Evolutionary conservation across 2,797 vertebrate species (phyloP).

Genomic region (Micrastur ruficollis): DNA sequence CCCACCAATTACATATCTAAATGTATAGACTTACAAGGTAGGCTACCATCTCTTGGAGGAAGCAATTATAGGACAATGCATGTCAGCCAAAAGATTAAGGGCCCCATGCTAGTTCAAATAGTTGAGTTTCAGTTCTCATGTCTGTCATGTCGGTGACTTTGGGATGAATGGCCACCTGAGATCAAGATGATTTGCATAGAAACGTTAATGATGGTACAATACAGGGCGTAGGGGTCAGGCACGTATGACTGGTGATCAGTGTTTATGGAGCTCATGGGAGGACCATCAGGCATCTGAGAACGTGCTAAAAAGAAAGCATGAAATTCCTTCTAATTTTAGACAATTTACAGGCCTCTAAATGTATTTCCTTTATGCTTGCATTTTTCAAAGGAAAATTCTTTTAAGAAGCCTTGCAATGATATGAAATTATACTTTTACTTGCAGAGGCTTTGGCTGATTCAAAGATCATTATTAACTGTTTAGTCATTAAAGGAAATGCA

Average conservation of each 20-base stretch:
- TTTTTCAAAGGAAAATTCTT: not conserved
- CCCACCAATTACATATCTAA: not conserved
- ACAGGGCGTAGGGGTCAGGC: not conserved
- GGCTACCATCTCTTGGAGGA: not conserved
- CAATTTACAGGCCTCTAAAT: not conserved
- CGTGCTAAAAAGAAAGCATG: not conserved
- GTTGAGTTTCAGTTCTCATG: not conserved
- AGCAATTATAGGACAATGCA: not conserved
- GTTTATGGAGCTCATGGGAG: not conserved
- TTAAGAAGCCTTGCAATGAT: not conserved
- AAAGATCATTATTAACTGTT: not conserved
- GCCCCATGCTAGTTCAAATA: not conserved
- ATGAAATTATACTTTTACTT: not conserved
- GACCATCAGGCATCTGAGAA: not conserved
- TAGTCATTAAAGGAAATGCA: not conserved
- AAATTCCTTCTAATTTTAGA: not conserved
- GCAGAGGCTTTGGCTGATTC: not conserved
- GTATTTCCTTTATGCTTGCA: not conserved
- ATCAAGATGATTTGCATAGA: not conserved
- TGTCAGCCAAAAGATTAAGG: conserved; percentile 28
- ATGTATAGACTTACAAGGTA: not conserved
- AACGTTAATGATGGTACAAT: not conserved
- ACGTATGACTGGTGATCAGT: not conserved
- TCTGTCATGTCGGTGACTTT: not conserved
- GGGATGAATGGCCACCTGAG: not conserved